These are phyloP conservation scores for Pangasius sanitwongsei DNA, from an alignment of 2,797 vertebrate species.

Conservation along the genomic window DNA sequence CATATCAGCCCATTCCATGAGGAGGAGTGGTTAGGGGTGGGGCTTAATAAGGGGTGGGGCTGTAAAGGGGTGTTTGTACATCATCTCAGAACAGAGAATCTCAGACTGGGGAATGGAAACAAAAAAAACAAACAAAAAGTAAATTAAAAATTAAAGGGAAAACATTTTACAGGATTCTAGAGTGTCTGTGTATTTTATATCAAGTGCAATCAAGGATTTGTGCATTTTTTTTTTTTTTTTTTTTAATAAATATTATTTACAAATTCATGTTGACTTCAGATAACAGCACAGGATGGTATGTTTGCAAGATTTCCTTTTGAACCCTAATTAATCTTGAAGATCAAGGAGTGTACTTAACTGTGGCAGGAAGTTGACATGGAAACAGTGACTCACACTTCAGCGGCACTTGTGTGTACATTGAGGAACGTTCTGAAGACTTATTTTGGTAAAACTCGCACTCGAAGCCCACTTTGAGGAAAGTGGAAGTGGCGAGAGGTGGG, in stretches of 20 bases:
- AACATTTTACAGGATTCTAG: slow-evolving; percentile 77
- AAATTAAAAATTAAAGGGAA: slow-evolving; percentile 70
- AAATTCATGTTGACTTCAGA: background rate
- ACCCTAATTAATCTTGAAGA: slow-evolving; percentile 20
- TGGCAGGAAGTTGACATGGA: slow-evolving; percentile 40
- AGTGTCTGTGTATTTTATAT: slow-evolving; percentile 54
- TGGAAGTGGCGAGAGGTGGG: slow-evolving; percentile 51
- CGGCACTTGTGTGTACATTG: slow-evolving; percentile 9
- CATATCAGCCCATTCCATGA: slow-evolving; percentile 70
- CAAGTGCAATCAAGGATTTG: background rate
- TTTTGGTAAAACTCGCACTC: slow-evolving; percentile 31
- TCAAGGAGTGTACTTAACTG: slow-evolving; percentile 7
- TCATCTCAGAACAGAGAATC: slow-evolving; percentile 60
- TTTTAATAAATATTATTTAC: background rate
- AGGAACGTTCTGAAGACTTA: slow-evolving; percentile 30
- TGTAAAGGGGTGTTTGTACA: slow-evolving; percentile 66
- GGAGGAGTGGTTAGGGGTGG: slow-evolving; percentile 52
- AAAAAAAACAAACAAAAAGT: slow-evolving; percentile 57
- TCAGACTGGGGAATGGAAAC: slow-evolving; percentile 61
- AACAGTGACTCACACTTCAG: slow-evolving; percentile 42
- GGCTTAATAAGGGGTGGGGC: slow-evolving; percentile 28
- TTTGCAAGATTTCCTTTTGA: background rate
- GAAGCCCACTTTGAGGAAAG: slow-evolving; percentile 47
- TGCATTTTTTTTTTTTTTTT: background rate
- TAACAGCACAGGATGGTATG: slow-evolving; percentile 1